Percentiles rank a stretch among this genome's conserved stretches.
Conservation (phyloP, 2,888 invertebrate genomes). For the Caenorhabditis plicata region DNA sequence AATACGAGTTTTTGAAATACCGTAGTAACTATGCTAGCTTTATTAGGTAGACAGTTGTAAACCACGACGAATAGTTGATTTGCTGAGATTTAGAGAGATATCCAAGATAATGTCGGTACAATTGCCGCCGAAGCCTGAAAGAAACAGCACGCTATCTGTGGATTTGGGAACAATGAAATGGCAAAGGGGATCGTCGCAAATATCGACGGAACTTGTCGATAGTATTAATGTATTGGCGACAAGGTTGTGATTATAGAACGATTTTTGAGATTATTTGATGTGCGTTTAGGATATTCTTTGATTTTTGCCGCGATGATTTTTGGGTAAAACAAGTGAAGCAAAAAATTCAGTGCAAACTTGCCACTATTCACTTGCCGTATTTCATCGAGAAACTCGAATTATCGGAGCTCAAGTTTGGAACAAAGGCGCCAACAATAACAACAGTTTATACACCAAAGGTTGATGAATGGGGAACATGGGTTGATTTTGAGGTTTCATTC, state of each 20-base stretch:
- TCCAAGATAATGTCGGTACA: constrained; percentile 17
- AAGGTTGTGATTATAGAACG: no score
- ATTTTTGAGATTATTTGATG: no score
- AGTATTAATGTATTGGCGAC: constrained; percentile 60
- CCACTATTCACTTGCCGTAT: constrained; percentile 82
- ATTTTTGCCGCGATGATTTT: constrained; percentile 77
- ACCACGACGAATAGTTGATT: no score
- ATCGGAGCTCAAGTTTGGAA: constrained; percentile 60
- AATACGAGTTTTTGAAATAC: constrained; percentile 28
- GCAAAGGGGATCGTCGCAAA: constrained; percentile 31
- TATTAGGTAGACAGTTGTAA: no score
- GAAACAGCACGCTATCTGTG: constrained; percentile 35
- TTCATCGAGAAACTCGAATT: constrained; percentile 83
- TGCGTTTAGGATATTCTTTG: constrained; percentile 79
- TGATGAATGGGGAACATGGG: constrained; percentile 84
- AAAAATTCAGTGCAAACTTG: constrained; percentile 82
- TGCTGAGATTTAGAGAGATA: no score
- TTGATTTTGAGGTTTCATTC: constrained; percentile 75
- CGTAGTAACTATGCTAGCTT: constrained; percentile 28
- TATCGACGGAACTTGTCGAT: constrained; percentile 52
- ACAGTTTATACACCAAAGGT: constrained; percentile 71
- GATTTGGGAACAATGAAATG: constrained; percentile 46
- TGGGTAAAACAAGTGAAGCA: constrained; percentile 77
- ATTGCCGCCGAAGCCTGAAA: constrained; percentile 27
- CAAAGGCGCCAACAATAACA: constrained; percentile 50